Evolutionary conservation across 2,888 invertebrate genomes (phyloP), one percentile per base, ranked within the genome.

Genomic region (Coelopa pilipes): DNA sequence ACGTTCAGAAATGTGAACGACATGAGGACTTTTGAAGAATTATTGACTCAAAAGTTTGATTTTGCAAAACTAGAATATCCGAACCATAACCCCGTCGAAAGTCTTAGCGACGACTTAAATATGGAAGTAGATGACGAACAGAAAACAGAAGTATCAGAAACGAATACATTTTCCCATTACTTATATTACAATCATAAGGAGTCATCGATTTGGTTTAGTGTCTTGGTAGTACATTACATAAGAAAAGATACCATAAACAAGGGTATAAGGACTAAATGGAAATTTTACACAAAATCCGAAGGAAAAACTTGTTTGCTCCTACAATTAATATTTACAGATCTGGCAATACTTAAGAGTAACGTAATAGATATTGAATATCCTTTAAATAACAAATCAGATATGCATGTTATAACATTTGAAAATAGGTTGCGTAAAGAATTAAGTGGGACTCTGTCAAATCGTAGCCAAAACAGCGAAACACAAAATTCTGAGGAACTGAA

Each of bases 371-470:
- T 80, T 57, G 59, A 70, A 24, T 76, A 68, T 50, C 57, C 59
- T 0, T 73, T 73, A 0, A 60, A 21, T 12, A 74, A 79, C 45
- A 75, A 74, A 11, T 0, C 72, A 65, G 46, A 57, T 1, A 57
- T 60, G 9, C 65, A 72, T 21, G 17, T 79, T 1, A 21, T 78
- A 1, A 73, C 80, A 1, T 75, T 86, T 15, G 84, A 85, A 47
- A 80, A 80, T 9, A 80, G 81, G 0, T 68, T 86, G 49, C 76
- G 81, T 10, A 79, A 80, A n/a, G 86, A 86, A 75, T 57, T 77
- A 15, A 71, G 55, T 65, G 53, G 12, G 19, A 19, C 65, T 10
- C 10, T 71, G 19, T 10, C 17, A 11, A n/a, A 24, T 9, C 15
- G 50, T 4, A 21, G 17, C 19, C 34, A 60, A 24, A 24, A 46